Evolutionary conservation across 2,797 vertebrate genomes (phyloP).

Genomic region (Phataginus tricuspis): DNA sequence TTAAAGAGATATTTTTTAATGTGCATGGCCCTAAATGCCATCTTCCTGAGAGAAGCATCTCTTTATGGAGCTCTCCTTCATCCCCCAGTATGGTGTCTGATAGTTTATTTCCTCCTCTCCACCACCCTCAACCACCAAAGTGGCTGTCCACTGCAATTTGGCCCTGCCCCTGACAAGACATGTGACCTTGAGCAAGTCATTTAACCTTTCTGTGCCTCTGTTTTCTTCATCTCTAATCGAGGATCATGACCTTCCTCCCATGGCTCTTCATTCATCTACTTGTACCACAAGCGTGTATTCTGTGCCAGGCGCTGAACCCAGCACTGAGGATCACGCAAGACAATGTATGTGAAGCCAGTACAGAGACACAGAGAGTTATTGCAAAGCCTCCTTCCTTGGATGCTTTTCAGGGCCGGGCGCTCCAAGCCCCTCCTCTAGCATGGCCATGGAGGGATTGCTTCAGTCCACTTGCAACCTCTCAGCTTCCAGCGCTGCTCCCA

Average conservation of each 20-base stretch:
- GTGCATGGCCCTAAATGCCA: neutral
- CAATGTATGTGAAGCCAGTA: neutral
- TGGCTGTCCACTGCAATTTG: neutral
- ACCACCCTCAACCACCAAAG: neutral
- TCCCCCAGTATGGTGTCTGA: neutral
- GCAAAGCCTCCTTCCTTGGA: slow-evolving; percentile 12
- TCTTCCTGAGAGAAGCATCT: neutral
- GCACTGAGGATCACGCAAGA: neutral
- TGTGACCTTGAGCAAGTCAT: slow-evolving; percentile 51
- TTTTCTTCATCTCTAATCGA: slow-evolving; percentile 39
- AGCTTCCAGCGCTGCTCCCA: neutral
- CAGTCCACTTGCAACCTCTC: neutral
- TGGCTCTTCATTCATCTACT: slow-evolving; percentile 38
- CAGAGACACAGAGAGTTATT: neutral
- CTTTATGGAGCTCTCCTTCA: neutral
- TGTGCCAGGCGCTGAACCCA: neutral
- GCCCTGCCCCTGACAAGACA: slow-evolving; percentile 33
- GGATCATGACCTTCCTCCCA: slow-evolving; percentile 41
- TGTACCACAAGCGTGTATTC: neutral
- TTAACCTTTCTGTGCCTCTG: slow-evolving; percentile 59
- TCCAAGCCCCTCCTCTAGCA: neutral
- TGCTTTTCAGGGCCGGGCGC: neutral
- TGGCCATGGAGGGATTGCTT: neutral
- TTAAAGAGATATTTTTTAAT: slow-evolving; percentile 7
- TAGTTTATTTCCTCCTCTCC: neutral